Evolutionary conservation across 30 jellyfish, hydroid and myxozoan genomes (phyloP).

Genomic region (Turritopsis dohrnii): DNA sequence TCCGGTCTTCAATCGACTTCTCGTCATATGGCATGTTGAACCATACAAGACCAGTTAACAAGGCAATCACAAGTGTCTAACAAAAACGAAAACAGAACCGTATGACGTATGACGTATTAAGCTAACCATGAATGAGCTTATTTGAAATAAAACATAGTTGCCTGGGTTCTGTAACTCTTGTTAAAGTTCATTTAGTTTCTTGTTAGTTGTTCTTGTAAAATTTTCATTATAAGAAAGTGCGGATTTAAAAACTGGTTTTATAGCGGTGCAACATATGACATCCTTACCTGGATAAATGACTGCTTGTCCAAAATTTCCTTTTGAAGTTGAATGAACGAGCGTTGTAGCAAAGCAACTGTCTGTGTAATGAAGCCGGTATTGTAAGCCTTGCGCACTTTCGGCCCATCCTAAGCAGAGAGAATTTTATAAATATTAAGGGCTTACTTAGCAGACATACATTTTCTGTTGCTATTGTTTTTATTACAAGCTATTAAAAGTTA

Average conservation of each 20-base stretch:
- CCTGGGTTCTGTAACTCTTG: too few relatives aligned
- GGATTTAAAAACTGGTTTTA: too few relatives aligned
- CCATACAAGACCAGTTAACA: constrained; percentile 38
- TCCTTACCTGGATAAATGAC: constrained; percentile 37
- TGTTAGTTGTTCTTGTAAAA: not conserved
- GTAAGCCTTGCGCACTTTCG: constrained; percentile 38
- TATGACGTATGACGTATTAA: too few relatives aligned
- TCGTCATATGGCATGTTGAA: constrained; percentile 53
- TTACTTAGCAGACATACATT: too few relatives aligned
- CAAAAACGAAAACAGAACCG: not conserved
- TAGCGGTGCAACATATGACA: too few relatives aligned
- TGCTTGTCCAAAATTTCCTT: constrained; percentile 44
- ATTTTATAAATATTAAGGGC: too few relatives aligned
- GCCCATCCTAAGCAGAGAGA: not conserved
- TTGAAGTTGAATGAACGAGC: constrained; percentile 51
- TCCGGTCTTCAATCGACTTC: constrained; percentile 29
- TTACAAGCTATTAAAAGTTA: too few relatives aligned
- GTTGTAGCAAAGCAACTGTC: constrained; percentile 25
- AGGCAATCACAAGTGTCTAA: constrained; percentile 36
- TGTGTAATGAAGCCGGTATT: constrained; percentile 37
- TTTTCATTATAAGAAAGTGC: too few relatives aligned
- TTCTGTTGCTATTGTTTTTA: too few relatives aligned
- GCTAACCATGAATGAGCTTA: too few relatives aligned
- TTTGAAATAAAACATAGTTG: too few relatives aligned
- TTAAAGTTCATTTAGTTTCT: too few relatives aligned